Base-by-base conservation (phyloP, 2,797 vertebrate species). In the Manis crassicaudata region DNA sequence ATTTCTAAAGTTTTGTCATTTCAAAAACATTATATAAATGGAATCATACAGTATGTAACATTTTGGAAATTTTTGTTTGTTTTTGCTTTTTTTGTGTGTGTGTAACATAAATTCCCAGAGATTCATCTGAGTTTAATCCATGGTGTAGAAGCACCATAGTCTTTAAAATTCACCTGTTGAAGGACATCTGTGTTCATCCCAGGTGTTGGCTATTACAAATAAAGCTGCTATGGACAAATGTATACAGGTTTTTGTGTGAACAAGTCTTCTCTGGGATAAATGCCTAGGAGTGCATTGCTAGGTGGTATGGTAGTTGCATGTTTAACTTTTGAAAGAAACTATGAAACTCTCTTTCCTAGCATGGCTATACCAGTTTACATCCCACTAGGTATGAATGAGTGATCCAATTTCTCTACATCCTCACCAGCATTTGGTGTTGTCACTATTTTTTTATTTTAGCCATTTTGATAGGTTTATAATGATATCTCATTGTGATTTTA, bases 381-480 rank as follows among this genome's bases (percentile, higher is more conserved):
- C 29, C 25, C 32, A 67, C 35, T 43, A 40, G 46, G 20, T 60
- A 16, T 10, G 50, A 91, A 23, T 9, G 29, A 65, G 17, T 4
- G 7, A 29, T 68, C 27, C 17, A 8, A 27, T 54, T 86, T 92
- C 63, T 68, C 54, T 35, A 18, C 7, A 32, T 40, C 43, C 29
- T 46, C 83, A 67, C 35, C 54, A 56, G 37, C 11, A 70, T 77
- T 50, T 37, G 37, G 20, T 25, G 13, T 35, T 65, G 62, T 72
- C 68, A 73, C 46, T 46, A 58, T n/a, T 93, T 93, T 72, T 72
- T 93, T 62, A 27, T 75, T 88, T 92, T 86, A 60, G 90, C n/a
- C 29, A 65, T 86, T 85, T 65, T 54, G 17, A 60, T 29, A 88
- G 63, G 23, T 70, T 9, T 68, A 25, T 29, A 58, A 73, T n/a